These are phyloP conservation scores for Drosophila colorata DNA, from an alignment of 2,888 invertebrate species.

Conservation along the genomic window DNA sequence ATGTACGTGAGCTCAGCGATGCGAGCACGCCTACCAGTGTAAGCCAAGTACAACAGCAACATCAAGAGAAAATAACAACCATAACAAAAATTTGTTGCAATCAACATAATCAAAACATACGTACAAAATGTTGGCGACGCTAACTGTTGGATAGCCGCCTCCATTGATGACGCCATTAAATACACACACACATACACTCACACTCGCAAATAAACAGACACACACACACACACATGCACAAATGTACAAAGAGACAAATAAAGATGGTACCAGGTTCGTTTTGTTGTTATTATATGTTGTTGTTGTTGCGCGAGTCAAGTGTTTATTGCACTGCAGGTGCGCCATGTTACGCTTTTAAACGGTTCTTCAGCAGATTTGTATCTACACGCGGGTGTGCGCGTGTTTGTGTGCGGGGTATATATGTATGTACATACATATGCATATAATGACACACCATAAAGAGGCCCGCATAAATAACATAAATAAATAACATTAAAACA, in stretches of 20 bases:
- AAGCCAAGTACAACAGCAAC: conserved; percentile 25
- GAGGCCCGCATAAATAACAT: conserved; percentile 57
- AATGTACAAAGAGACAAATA: conserved; percentile 29
- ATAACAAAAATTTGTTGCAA: conserved; percentile 65
- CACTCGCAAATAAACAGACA: conserved; percentile 10
- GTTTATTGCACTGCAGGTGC: conserved; percentile 70
- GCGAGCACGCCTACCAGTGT: conserved; percentile 36
- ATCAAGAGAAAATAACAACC: conserved; percentile 25
- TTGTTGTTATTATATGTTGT: conserved; percentile 21
- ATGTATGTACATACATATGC: background rate
- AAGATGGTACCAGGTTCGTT: conserved; percentile 36
- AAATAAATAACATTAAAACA: conserved; percentile 69
- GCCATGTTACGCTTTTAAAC: conserved; percentile 65
- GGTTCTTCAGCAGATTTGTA: conserved; percentile 56
- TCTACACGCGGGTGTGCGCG: conserved; percentile 20
- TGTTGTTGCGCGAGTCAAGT: conserved; percentile 45
- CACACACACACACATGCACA: background rate
- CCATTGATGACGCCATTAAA: conserved; percentile 65
- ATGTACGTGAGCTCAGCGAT: conserved; percentile 52
- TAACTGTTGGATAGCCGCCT: conserved; percentile 40
- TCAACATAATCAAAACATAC: conserved; percentile 77
- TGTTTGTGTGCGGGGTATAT: background rate
- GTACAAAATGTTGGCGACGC: conserved; percentile 46
- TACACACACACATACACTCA: conserved; percentile 34
- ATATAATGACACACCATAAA: conserved; percentile 54